A percentile compares a stretch with the other conserved stretches of the same genome.
phyloP scores from a whole-genome alignment of 2,113 vertebrate species.

The Clarias magur region DNA sequence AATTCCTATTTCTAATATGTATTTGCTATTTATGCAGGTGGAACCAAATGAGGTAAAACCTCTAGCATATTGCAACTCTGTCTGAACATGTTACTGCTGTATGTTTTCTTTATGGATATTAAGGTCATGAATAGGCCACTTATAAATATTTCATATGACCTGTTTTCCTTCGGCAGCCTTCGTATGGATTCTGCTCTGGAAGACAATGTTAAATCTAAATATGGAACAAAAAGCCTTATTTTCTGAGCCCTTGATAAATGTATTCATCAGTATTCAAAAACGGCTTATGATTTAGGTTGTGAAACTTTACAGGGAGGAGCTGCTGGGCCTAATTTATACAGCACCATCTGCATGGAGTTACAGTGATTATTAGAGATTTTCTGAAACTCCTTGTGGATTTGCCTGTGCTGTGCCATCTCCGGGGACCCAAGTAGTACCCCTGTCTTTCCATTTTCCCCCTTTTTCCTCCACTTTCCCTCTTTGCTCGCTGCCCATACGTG shows the following conservation, averaged over 20 bases:
- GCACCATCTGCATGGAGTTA: slow-evolving; percentile 58
- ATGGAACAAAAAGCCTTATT: slow-evolving; percentile 5
- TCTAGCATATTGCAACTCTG: background rate
- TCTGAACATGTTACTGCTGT: slow-evolving; percentile 8
- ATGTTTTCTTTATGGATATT: slow-evolving; percentile 27
- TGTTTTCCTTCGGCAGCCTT: background rate
- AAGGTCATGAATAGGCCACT: slow-evolving; percentile 48
- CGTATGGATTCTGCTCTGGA: background rate
- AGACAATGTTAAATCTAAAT: slow-evolving; percentile 2
- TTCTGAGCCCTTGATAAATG: slow-evolving; percentile 6
- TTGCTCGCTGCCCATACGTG: slow-evolving; percentile 44
- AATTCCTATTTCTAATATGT: no score
- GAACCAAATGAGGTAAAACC: background rate
- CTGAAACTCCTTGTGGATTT: slow-evolving; percentile 40
- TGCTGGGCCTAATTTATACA: slow-evolving; percentile 54
- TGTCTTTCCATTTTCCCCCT: background rate
- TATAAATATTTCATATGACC: slow-evolving; percentile 50
- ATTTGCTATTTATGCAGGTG: background rate
- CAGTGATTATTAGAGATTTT: slow-evolving; percentile 60
- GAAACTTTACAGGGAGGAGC: slow-evolving; percentile 34
- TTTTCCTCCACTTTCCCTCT: background rate
- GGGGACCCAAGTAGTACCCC: slow-evolving; percentile 33
- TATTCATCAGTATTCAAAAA: slow-evolving; percentile 16
- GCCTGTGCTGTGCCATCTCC: slow-evolving; percentile 38
- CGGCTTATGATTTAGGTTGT: background rate